Evolutionary conservation across 2,113 vertebrate species (phyloP).

Genomic region (Bostrychus sinensis): DNA sequence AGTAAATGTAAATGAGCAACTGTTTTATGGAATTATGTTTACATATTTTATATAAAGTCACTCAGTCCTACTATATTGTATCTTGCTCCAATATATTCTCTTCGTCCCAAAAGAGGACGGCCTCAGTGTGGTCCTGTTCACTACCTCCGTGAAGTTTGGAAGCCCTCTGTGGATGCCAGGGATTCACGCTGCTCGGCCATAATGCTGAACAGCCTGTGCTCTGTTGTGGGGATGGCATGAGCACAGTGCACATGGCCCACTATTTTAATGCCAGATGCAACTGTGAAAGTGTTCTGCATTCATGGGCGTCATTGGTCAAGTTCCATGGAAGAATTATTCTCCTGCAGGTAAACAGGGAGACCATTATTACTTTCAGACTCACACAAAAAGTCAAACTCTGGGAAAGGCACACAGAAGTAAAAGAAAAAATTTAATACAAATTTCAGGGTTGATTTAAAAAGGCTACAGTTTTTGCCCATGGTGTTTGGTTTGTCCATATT

Average conservation of each 20-base stretch:
- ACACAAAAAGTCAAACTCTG: slow-evolving; percentile 10
- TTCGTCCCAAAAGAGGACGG: slow-evolving; percentile 12
- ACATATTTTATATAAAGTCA: background rate
- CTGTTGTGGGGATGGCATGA: slow-evolving; percentile 50
- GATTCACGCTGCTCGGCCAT: slow-evolving; percentile 64
- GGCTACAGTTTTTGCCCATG: too few relatives aligned
- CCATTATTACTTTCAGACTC: slow-evolving; percentile 25
- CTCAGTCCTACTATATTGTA: too few relatives aligned
- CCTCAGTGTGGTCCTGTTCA: slow-evolving; percentile 43
- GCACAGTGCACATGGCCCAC: slow-evolving; percentile 51
- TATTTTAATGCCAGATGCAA: slow-evolving; percentile 65
- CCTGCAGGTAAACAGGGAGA: slow-evolving; percentile 45
- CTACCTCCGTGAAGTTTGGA: slow-evolving; percentile 22
- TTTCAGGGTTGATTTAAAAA: too few relatives aligned
- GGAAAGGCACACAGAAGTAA: background rate
- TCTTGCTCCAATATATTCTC: background rate
- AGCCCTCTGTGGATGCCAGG: slow-evolving; percentile 39
- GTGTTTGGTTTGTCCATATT: too few relatives aligned
- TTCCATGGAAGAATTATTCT: slow-evolving; percentile 46
- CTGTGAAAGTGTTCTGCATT: slow-evolving; percentile 51
- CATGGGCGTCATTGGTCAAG: slow-evolving; percentile 23
- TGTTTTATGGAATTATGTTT: too few relatives aligned
- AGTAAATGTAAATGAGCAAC: too few relatives aligned
- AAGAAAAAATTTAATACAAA: too few relatives aligned
- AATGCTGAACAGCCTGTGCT: slow-evolving; percentile 62